Evolutionary conservation across 2,797 vertebrate genomes (phyloP).

Genomic region (Percopsis omiscomaycus): DNA sequence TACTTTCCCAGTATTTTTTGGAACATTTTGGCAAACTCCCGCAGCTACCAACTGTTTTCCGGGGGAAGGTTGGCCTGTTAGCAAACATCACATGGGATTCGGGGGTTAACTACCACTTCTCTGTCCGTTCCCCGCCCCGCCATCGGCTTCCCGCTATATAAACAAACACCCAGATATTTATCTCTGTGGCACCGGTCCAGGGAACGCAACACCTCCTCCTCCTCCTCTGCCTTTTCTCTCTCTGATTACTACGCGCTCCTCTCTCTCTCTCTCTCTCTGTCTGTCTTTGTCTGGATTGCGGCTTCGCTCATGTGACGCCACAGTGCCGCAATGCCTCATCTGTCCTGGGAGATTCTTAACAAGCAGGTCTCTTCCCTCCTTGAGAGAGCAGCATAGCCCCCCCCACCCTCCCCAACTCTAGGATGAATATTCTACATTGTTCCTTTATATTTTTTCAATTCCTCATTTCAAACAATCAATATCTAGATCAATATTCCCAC

Average conservation of each 20-base stretch:
- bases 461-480: constrained; percentile 32
- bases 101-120: constrained; percentile 2
- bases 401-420: constrained; percentile 26
- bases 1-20: no score
- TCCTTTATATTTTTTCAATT: constrained; percentile 42
- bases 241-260: constrained; percentile 43
- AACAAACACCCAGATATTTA: constrained; percentile 62
- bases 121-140: constrained; percentile 24
- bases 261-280: constrained; percentile 1
- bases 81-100: not conserved
- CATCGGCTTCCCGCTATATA: constrained; percentile 27
- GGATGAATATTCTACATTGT: constrained; percentile 21
- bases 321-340: constrained; percentile 72
- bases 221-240: constrained; percentile 13
- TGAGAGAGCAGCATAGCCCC: not conserved
- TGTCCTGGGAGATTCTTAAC: constrained; percentile 70
- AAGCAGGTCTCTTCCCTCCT: constrained; percentile 52
- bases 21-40: no score
- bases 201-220: constrained; percentile 29
- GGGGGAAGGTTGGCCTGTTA: no score
- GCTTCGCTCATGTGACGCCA: constrained; percentile 65
- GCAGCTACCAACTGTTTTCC: no score
- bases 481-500: constrained; percentile 51
- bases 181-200: constrained; percentile 44
- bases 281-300: constrained; percentile 72